Percentiles rank a stretch among this genome's conserved stretches.
Evolutionary conservation across 1,140 invertebrate genomes (phyloP).

Genomic region (Tigriopus japonicus): DNA sequence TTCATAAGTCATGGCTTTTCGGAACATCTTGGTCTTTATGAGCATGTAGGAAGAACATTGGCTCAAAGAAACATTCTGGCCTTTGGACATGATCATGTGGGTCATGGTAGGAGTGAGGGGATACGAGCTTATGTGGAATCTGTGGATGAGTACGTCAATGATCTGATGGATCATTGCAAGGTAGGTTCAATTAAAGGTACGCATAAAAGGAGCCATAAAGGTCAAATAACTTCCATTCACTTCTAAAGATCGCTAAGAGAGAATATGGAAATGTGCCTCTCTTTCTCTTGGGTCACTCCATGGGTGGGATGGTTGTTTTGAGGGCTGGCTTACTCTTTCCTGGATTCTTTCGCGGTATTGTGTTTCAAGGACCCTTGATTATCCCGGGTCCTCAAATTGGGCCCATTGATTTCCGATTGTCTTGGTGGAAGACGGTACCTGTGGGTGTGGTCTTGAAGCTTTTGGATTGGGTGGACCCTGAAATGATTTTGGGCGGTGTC

Average conservation of each 20-base stretch:
- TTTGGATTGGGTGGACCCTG: too few species aligned
- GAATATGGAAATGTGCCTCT: not conserved
- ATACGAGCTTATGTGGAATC: not conserved
- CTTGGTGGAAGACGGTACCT: not conserved
- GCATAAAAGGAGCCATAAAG: not conserved
- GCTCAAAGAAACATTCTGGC: not conserved
- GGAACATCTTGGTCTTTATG: not conserved
- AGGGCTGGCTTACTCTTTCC: not conserved
- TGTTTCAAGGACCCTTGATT: conserved; percentile 1
- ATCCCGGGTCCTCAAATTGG: not conserved
- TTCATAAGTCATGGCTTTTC: conserved; percentile 11
- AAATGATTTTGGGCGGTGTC: too few species aligned
- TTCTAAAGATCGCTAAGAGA: too few species aligned
- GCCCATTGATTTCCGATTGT: not conserved
- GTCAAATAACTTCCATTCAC: too few species aligned
- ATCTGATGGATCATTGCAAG: not conserved
- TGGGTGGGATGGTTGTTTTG: conserved; percentile 6
- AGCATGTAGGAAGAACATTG: not conserved
- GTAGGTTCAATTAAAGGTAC: not conserved
- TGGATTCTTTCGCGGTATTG: not conserved
- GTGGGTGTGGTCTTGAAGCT: too few species aligned
- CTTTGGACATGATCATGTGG: conserved; percentile 2
- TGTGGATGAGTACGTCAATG: conserved; percentile 8
- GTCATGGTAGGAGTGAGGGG: conserved; percentile 2
- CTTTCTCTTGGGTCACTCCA: conserved; percentile 7